Percentiles rank a stretch among this genome's conserved stretches.
phyloP scores from a whole-genome alignment of 2,797 vertebrate genomes.

The Catamblyrhynchus diadema region DNA sequence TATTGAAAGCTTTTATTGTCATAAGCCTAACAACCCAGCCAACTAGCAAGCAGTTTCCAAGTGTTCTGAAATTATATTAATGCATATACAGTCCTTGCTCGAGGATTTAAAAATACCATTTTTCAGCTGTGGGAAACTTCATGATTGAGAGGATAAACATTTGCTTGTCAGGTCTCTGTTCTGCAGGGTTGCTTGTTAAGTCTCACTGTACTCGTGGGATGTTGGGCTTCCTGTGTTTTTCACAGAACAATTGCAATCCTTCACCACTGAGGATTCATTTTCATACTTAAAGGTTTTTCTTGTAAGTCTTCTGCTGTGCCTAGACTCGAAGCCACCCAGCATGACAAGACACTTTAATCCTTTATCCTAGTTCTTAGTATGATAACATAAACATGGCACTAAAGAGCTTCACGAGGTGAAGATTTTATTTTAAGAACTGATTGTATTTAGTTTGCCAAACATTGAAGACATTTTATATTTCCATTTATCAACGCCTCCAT shows the following conservation, averaged over 20 bases:
- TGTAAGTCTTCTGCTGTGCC: not conserved
- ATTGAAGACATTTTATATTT: not conserved
- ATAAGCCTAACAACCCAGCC: not conserved
- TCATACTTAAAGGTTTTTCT: not conserved
- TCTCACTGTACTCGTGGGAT: not conserved
- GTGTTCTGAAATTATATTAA: not conserved
- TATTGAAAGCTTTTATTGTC: not conserved
- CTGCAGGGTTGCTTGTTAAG: not conserved
- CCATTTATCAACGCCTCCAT: not conserved
- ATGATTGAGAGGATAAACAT: not conserved
- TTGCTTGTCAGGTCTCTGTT: not conserved
- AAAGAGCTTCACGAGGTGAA: not conserved
- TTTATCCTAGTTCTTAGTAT: not conserved
- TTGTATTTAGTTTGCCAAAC: not conserved
- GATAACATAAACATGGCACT: not conserved
- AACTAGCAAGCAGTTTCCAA: not conserved
- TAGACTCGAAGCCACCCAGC: not conserved
- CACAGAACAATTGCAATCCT: not conserved
- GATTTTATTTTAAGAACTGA: not conserved
- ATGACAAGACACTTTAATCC: not conserved
- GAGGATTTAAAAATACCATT: not conserved
- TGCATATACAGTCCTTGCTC: not conserved
- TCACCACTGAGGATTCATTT: not conserved
- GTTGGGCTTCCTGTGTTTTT: not conserved
- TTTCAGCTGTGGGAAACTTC: not conserved